These are phyloP conservation scores for Eristalis intricaria DNA, from an alignment of 2,888 invertebrate genomes.

Conservation along the genomic window DNA sequence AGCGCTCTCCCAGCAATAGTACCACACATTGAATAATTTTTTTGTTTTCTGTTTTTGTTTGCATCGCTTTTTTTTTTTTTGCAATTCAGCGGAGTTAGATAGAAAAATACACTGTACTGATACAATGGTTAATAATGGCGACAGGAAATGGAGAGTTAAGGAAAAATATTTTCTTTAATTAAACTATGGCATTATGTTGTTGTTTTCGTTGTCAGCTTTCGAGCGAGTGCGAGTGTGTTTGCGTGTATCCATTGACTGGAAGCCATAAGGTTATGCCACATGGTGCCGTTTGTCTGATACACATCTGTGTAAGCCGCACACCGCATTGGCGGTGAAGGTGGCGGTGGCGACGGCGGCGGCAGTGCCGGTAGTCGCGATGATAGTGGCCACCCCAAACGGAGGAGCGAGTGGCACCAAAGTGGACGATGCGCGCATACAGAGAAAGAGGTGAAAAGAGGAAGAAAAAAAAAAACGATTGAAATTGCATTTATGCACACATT, in stretches of 20 bases:
- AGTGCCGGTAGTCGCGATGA: too few relatives aligned
- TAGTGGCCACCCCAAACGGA: not conserved
- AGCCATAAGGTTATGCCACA: constrained; percentile 41
- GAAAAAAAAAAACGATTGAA: constrained; percentile 48
- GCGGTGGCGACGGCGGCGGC: not conserved
- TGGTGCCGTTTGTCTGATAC: constrained; percentile 40
- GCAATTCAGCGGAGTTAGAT: constrained; percentile 62
- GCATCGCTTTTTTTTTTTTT: constrained; percentile 34
- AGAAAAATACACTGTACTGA: constrained; percentile 75
- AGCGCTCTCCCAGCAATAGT: constrained; percentile 44
- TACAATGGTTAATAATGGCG: constrained; percentile 64
- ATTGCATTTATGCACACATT: constrained; percentile 68
- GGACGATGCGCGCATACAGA: not conserved
- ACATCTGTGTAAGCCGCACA: constrained; percentile 27
- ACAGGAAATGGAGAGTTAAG: constrained; percentile 74
- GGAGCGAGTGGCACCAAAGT: not conserved
- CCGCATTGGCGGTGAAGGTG: not conserved
- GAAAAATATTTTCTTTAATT: constrained; percentile 74
- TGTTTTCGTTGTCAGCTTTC: constrained; percentile 33
- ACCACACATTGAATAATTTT: constrained; percentile 55
- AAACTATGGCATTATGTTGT: constrained; percentile 69
- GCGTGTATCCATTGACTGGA: constrained; percentile 32
- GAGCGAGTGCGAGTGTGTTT: not conserved
- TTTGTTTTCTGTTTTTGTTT: constrained; percentile 15
- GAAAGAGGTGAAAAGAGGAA: not conserved